Percentiles rank a stretch among this genome's conserved stretches.
These are phyloP conservation scores for Scrobipalpa atriplicella DNA, from an alignment of 2,888 invertebrate species.

Conservation along the genomic window DNA sequence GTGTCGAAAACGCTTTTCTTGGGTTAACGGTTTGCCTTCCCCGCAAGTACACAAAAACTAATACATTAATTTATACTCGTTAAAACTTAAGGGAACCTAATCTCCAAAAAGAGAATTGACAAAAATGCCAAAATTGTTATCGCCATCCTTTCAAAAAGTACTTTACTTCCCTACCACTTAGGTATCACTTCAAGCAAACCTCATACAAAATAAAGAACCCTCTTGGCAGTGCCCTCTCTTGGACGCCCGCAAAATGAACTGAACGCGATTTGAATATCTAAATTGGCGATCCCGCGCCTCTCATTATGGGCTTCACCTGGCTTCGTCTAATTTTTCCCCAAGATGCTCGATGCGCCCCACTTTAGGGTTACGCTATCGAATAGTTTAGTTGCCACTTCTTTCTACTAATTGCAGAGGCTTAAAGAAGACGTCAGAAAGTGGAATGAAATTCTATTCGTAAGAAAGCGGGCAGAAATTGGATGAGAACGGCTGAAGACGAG, in stretches of 20 bases:
- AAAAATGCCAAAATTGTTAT: too few relatives aligned
- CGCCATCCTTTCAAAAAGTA: not conserved
- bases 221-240: not conserved
- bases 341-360: conserved; percentile 50
- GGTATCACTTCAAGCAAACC: not conserved
- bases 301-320: conserved; percentile 74
- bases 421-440: too few relatives aligned
- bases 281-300: conserved; percentile 75
- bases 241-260: conserved; percentile 38
- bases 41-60: too few relatives aligned
- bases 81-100: too few relatives aligned
- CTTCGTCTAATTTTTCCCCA: conserved; percentile 59
- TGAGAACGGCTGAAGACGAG: too few relatives aligned
- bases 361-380: conserved; percentile 24
- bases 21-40: too few relatives aligned
- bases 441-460: too few relatives aligned
- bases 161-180: conserved; percentile 2
- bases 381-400: not conserved
- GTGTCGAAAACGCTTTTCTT: too few relatives aligned
- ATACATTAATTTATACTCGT: too few relatives aligned
- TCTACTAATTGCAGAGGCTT: too few relatives aligned
- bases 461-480: too few relatives aligned
- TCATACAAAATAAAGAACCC: conserved; percentile 6
- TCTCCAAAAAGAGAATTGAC: too few relatives aligned
- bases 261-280: conserved; percentile 80